Percentiles rank a stretch among this genome's conserved stretches.
Conservation (phyloP, 1,140 invertebrate genomes). For the Campodea augens region DNA sequence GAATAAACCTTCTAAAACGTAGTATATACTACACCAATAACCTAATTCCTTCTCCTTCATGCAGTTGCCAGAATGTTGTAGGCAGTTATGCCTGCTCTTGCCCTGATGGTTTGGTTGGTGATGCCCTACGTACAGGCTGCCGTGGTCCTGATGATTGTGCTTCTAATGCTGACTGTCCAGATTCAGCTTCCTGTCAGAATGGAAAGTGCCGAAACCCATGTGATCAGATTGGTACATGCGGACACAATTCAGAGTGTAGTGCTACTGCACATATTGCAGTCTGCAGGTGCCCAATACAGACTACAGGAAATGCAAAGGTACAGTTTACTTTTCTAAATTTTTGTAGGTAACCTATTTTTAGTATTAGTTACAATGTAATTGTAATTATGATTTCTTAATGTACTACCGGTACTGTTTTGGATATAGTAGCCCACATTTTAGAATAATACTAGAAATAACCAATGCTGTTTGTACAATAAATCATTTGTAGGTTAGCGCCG, state of each 20-base stretch:
- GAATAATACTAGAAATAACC: no score
- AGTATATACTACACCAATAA: neutral
- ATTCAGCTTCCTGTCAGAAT: constrained; percentile 51
- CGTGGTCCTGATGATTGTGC: constrained; percentile 59
- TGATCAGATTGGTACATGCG: constrained; percentile 39
- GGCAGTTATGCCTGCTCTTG: constrained; percentile 58
- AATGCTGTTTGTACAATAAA: no score
- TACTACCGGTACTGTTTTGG: neutral
- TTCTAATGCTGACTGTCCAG: constrained; percentile 55
- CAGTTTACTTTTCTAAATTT: neutral
- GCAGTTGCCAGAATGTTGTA: constrained; percentile 47
- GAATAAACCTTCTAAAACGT: no score
- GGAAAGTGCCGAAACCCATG: constrained; percentile 65
- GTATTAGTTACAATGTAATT: neutral
- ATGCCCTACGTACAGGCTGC: constrained; percentile 44
- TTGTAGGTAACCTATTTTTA: neutral
- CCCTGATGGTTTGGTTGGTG: constrained; percentile 55
- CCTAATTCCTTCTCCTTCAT: constrained; percentile 3
- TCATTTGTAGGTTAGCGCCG: no score
- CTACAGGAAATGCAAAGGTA: constrained; percentile 48
- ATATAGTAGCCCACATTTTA: no score
- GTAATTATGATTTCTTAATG: neutral
- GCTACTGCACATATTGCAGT: constrained; percentile 35
- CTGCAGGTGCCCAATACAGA: constrained; percentile 52
- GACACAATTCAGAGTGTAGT: constrained; percentile 50